Percentiles rank a stretch among this genome's conserved stretches.
phyloP scores from a whole-genome alignment of 2,797 vertebrate species.

The Momotus momota region DNA sequence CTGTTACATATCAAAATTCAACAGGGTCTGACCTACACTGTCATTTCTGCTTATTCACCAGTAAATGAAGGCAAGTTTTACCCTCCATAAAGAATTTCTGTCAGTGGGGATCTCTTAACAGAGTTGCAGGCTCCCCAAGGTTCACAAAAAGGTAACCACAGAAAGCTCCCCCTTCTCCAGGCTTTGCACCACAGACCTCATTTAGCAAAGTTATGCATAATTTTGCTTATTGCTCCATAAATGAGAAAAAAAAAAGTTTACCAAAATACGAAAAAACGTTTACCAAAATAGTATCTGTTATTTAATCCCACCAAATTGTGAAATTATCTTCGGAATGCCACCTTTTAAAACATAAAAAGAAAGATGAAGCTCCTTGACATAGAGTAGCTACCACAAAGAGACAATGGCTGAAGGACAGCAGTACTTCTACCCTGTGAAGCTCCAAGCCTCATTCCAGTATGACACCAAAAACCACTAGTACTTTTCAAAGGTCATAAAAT shows the following conservation, averaged over 20 bases:
- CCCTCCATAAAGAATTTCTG: slow-evolving; percentile 9
- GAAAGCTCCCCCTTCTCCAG: background rate
- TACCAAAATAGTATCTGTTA: background rate
- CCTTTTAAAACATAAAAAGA: background rate
- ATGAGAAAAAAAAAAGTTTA: background rate
- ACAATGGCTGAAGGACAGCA: background rate
- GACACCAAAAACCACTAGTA: background rate
- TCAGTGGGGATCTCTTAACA: slow-evolving; percentile 11
- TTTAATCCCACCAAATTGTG: background rate
- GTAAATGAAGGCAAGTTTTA: slow-evolving; percentile 1
- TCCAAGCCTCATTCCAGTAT: background rate
- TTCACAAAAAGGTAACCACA: slow-evolving; percentile 33
- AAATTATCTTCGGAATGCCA: background rate
- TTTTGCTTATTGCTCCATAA: background rate
- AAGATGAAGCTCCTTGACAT: background rate
- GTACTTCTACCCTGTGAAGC: background rate
- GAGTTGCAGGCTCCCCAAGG: background rate
- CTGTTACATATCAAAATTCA: slow-evolving; percentile 45
- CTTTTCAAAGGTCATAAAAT: background rate
- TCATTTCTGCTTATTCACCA: slow-evolving; percentile 26
- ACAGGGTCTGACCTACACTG: slow-evolving; percentile 3
- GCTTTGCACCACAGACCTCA: background rate
- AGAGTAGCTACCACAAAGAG: background rate
- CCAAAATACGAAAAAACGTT: background rate
- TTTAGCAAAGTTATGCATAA: background rate